Evolutionary conservation across 2,888 invertebrate species (phyloP), one percentile per base, ranked within the genome.

Genomic region (Magallana nippona): DNA sequence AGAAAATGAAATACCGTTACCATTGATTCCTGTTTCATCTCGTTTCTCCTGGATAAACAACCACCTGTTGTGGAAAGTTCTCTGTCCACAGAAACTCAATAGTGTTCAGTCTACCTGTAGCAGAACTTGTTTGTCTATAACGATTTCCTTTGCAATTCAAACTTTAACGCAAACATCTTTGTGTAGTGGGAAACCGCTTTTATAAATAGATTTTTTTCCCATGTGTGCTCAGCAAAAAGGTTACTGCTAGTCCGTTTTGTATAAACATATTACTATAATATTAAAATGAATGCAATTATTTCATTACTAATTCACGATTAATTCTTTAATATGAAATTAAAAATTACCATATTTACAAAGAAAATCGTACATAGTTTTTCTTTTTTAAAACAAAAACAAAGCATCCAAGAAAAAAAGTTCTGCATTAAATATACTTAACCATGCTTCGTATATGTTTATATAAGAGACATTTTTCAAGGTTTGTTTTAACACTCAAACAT

Each of bases 61-160:
- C 71, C 71, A 71, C 71, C 71, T 71, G 71, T 71, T 71, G 71
- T 71, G 27, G 44, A 71, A 71, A 71, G 27, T 32, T 71, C 19
- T 10, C 32, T 27, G 71, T 71, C 71, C 22, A 71, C 15, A 71
- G 71, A 71, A 71, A 71, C 71, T 71, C 71, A 71, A 27, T 71
- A 71, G 15, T 71, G 10, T 71, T 71, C 22, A 32, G 22, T 71
- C 71, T 71, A 71, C 71, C 71, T 71, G 71, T 71, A 71, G 27
- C 60, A 22, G 32, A 32, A 27, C 5, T 32, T 71, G 71, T 71
- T 71, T 71, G 71, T 32, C 71, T 27, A 27, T 71, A 71, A 71
- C 71, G 71, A 71, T 71, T 71, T 71, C 32, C 32, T 27, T 22
- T 27, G 71, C 27, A 32, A 27, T 71, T 27, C 32, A 17, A 60